Evolutionary conservation across 2,797 vertebrate species (phyloP).

Genomic region (Gobio occitaniae): DNA sequence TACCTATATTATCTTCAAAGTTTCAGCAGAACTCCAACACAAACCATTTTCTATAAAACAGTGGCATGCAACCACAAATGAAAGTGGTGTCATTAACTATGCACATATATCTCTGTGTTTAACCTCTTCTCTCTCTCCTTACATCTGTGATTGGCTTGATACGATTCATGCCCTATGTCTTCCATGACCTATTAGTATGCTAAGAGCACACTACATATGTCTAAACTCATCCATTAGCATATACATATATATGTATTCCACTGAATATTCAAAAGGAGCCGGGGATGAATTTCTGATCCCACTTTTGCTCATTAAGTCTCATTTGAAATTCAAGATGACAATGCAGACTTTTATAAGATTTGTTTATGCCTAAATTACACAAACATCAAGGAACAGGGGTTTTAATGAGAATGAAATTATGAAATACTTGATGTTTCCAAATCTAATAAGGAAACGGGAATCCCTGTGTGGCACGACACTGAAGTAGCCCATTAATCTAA

Average conservation of each 20-base stretch:
- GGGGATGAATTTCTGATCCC: conserved; percentile 40
- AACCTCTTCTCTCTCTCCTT: conserved; percentile 44
- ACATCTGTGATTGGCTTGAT: conserved; percentile 41
- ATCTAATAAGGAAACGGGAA: conserved; percentile 36
- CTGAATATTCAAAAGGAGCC: conserved; percentile 56
- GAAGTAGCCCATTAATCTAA: conserved; percentile 38
- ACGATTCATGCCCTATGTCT: conserved; percentile 50
- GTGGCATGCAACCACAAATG: neutral
- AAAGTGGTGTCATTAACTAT: neutral
- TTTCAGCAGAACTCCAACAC: neutral
- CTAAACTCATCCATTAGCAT: conserved; percentile 47
- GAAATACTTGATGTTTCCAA: conserved; percentile 40
- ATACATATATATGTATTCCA: conserved; percentile 47
- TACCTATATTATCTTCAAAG: neutral
- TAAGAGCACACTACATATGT: conserved; percentile 54
- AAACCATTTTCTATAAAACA: conserved; percentile 24
- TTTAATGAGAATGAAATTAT: conserved; percentile 56
- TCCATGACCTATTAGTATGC: conserved; percentile 55
- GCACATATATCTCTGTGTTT: conserved; percentile 45
- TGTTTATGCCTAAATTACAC: conserved; percentile 57
- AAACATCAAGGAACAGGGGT: conserved; percentile 46
- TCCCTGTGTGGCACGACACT: conserved; percentile 27
- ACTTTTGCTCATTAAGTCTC: conserved; percentile 57
- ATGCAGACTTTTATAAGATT: conserved; percentile 46
- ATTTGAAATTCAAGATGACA: conserved; percentile 48